phyloP scores from a whole-genome alignment of 2,797 vertebrate genomes.

The Microcaecilia unicolor region DNA sequence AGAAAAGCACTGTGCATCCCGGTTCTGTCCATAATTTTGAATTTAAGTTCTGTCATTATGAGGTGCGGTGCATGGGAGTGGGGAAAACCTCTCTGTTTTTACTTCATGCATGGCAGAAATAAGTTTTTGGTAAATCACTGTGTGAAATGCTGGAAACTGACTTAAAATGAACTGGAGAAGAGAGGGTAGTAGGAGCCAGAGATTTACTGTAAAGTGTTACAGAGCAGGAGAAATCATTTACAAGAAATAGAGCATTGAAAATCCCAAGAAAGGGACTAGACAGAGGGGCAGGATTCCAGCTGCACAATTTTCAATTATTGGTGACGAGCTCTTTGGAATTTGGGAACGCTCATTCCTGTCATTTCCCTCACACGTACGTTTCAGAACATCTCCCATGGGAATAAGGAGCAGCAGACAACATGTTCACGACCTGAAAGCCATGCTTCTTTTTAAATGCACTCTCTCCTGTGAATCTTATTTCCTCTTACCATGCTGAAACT shows the following conservation, averaged over 20 bases:
- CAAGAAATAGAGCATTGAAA: slow-evolving; percentile 60
- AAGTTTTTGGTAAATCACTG: slow-evolving; percentile 63
- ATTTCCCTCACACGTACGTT: no score
- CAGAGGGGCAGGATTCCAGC: slow-evolving; percentile 13
- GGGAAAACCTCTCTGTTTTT: slow-evolving; percentile 46
- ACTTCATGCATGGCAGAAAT: slow-evolving; percentile 48
- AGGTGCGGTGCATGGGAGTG: no score
- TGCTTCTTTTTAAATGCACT: no score
- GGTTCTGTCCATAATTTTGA: no score
- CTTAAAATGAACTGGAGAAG: slow-evolving; percentile 67
- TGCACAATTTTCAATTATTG: slow-evolving; percentile 4
- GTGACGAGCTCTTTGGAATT: background rate
- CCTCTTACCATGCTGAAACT: no score
- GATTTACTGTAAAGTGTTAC: slow-evolving; percentile 62
- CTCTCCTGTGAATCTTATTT: no score
- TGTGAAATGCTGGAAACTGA: slow-evolving; percentile 58
- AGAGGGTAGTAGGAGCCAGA: slow-evolving; percentile 57
- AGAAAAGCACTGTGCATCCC: no score
- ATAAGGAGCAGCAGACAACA: no score
- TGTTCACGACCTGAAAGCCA: no score
- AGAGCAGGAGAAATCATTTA: slow-evolving; percentile 58
- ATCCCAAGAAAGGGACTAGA: slow-evolving; percentile 44
- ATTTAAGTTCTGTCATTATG: no score
- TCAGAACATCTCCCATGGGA: no score
- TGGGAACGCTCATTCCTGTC: background rate